Conservation (phyloP, 2,888 invertebrate genomes). For the Agrochola litura region DNA sequence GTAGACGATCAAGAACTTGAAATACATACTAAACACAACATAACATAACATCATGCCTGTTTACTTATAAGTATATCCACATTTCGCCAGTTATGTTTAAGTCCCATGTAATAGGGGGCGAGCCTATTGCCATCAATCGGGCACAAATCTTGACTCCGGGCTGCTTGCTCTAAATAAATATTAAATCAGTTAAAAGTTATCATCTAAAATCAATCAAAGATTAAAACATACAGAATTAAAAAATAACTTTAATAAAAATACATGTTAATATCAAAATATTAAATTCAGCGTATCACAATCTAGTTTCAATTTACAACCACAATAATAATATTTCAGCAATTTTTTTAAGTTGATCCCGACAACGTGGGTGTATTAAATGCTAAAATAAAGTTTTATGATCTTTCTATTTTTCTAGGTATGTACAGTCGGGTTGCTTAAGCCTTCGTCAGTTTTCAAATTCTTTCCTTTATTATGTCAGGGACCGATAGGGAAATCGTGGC, state of each 20-base stretch:
- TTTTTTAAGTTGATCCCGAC: background rate
- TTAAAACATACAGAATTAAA: background rate
- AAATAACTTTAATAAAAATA: background rate
- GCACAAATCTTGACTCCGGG: too few species aligned
- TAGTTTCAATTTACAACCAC: background rate
- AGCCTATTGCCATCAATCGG: too few species aligned
- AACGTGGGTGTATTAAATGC: conserved; percentile 2
- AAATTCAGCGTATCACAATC: background rate
- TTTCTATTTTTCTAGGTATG: background rate
- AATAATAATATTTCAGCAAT: background rate
- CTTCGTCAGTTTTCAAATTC: background rate
- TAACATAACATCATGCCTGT: too few species aligned
- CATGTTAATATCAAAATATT: background rate
- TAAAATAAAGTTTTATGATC: background rate
- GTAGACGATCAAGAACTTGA: too few species aligned
- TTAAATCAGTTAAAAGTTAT: background rate
- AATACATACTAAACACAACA: too few species aligned
- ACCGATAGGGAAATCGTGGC: too few species aligned
- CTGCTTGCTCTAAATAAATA: too few species aligned
- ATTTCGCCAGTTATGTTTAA: too few species aligned
- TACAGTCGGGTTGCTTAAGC: background rate
- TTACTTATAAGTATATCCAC: too few species aligned
- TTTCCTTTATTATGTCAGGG: background rate
- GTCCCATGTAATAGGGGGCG: too few species aligned
- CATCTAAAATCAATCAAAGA: background rate